Conservation (phyloP, 2,888 invertebrate genomes). For the Bombylius discolor region DNA sequence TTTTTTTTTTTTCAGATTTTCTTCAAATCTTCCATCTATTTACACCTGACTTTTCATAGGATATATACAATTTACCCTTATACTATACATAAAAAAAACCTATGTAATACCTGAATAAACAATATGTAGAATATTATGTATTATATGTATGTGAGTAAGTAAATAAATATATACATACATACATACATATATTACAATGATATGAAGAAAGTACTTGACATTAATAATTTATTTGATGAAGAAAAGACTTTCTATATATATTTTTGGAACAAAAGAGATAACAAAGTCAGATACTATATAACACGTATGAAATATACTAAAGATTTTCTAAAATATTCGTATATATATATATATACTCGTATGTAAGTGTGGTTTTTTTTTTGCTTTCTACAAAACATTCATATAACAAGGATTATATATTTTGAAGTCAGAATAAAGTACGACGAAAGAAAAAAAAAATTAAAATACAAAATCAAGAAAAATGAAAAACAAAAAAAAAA, state of each 20-base stretch:
- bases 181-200: neutral
- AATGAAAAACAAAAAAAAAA: neutral
- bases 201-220: constrained; percentile 8
- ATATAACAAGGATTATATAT: neutral
- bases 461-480: neutral
- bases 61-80: constrained; percentile 8
- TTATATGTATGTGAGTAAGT: too few relatives aligned
- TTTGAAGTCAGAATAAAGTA: neutral
- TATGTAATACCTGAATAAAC: too few relatives aligned
- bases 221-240: constrained; percentile 30
- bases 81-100: too few relatives aligned
- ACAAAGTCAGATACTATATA: too few relatives aligned
- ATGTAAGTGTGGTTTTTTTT: too few relatives aligned
- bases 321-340: too few relatives aligned
- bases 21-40: too few relatives aligned
- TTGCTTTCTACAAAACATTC: neutral
- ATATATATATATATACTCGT: neutral
- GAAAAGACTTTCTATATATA: constrained; percentile 19
- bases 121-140: too few relatives aligned
- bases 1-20: too few relatives aligned
- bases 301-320: too few relatives aligned
- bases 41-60: constrained; percentile 15
- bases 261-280: too few relatives aligned
- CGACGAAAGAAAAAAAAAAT: neutral
- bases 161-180: too few relatives aligned